Evolutionary conservation across 2,888 invertebrate genomes (phyloP).

Genomic region (Erebia ligea): DNA sequence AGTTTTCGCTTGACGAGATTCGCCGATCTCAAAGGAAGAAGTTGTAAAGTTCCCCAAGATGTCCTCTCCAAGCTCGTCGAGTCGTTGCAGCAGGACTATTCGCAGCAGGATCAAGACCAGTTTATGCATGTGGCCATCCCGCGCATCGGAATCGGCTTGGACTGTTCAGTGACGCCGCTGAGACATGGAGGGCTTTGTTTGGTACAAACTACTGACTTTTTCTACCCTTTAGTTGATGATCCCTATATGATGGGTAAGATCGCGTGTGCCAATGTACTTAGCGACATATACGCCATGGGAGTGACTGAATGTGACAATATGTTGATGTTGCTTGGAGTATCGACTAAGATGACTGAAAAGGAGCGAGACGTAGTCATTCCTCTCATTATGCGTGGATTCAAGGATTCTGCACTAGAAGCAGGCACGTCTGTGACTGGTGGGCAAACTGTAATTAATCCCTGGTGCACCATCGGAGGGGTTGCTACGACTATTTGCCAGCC

Average conservation of each 20-base stretch:
- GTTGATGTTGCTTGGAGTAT: conserved; percentile 95
- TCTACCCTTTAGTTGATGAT: conserved; percentile 96
- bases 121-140: conserved; percentile 96
- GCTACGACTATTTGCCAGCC: conserved; percentile 94
- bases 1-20: conserved; percentile 97
- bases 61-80: conserved; percentile 91
- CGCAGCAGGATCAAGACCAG: conserved; percentile 93
- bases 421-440: conserved; percentile 94
- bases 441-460: conserved; percentile 95
- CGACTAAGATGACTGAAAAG: conserved; percentile 95
- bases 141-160: conserved; percentile 94
- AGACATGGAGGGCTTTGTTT: conserved; percentile 93
- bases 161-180: conserved; percentile 93
- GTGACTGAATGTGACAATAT: conserved; percentile 97
- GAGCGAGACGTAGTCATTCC: conserved; percentile 95
- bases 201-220: conserved; percentile 96
- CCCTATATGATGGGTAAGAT: conserved; percentile 97
- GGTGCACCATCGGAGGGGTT: conserved; percentile 96
- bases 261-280: conserved; percentile 96
- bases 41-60: conserved; percentile 97
- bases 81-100: conserved; percentile 91
- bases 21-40: conserved; percentile 96
- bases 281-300: conserved; percentile 97
- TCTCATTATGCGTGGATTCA: conserved; percentile 95
- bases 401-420: conserved; percentile 93